These are phyloP conservation scores for Eupithecia subfuscata DNA, from an alignment of 2,888 invertebrate species.

Conservation along the genomic window DNA sequence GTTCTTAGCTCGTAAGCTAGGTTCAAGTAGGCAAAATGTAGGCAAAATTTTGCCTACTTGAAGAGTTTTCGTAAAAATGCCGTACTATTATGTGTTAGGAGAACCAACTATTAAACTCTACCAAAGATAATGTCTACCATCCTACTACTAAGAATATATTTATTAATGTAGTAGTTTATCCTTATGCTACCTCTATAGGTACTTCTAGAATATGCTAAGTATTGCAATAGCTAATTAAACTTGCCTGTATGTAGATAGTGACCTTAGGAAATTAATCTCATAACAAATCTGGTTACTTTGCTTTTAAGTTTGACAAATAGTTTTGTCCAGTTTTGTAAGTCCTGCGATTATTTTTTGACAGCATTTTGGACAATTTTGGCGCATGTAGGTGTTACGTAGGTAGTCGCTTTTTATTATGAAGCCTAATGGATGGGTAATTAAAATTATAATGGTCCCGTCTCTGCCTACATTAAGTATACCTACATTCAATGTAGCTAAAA, in stretches of 20 bases:
- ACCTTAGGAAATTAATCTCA: slow-evolving; percentile 34
- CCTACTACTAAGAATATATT: no score
- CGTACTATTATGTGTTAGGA: no score
- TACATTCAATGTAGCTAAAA: slow-evolving; percentile 10
- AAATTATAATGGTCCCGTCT: not conserved
- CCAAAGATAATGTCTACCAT: no score
- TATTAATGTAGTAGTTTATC: no score
- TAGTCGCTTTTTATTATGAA: slow-evolving; percentile 16
- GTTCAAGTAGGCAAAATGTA: no score
- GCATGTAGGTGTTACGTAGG: slow-evolving; percentile 40
- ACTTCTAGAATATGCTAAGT: not conserved
- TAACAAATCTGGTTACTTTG: slow-evolving; percentile 33
- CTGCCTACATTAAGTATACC: slow-evolving; percentile 6
- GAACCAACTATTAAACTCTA: no score
- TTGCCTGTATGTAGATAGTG: slow-evolving; percentile 21
- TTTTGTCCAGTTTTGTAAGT: slow-evolving; percentile 35
- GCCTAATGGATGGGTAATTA: slow-evolving; percentile 16
- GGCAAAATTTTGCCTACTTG: no score
- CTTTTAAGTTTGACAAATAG: slow-evolving; percentile 35
- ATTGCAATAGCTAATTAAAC: not conserved
- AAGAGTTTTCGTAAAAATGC: no score
- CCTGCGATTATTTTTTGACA: slow-evolving; percentile 27
- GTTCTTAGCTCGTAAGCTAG: no score
- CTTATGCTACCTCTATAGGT: no score
- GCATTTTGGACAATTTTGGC: slow-evolving; percentile 23